These are phyloP conservation scores for Coracopsis vasa DNA, from an alignment of 2,113 vertebrate genomes.

Conservation along the genomic window DNA sequence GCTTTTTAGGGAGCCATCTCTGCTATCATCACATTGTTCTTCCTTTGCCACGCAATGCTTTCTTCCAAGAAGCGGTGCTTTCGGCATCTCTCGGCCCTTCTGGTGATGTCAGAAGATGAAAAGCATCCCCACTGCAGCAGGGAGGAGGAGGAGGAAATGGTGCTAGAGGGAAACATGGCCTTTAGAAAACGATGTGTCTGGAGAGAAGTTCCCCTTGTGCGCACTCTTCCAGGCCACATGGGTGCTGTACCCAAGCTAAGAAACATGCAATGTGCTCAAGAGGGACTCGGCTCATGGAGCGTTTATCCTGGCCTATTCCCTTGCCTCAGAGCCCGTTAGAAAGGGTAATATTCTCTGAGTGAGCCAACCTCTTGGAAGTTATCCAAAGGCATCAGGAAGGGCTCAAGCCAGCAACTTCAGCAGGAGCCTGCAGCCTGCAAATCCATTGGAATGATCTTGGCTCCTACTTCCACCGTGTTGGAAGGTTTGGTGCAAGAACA, in stretches of 20 bases:
- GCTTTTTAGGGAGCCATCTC: conserved; percentile 1
- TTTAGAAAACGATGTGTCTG: background rate
- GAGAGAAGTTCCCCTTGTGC: background rate
- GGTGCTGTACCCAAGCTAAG: background rate
- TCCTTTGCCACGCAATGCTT: conserved; percentile 12
- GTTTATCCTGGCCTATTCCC: background rate
- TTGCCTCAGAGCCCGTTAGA: background rate
- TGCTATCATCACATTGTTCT: background rate
- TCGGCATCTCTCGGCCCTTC: background rate
- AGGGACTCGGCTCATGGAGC: background rate
- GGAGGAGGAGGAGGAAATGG: background rate
- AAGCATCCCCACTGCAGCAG: background rate
- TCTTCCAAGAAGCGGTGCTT: conserved; percentile 21
- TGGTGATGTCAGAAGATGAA: background rate
- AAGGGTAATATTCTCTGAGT: background rate
- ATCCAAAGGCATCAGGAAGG: background rate
- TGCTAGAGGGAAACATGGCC: background rate
- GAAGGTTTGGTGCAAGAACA: background rate
- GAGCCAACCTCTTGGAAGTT: background rate
- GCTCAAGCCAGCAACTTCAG: background rate
- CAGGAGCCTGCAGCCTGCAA: background rate
- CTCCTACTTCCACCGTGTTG: background rate
- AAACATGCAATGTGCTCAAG: background rate
- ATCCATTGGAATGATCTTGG: accelerated
- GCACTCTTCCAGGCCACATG: background rate